Evolutionary conservation across 1,140 invertebrate genomes (phyloP), one percentile per base, ranked within the genome.

Genomic region (Eueides isabella): DNA sequence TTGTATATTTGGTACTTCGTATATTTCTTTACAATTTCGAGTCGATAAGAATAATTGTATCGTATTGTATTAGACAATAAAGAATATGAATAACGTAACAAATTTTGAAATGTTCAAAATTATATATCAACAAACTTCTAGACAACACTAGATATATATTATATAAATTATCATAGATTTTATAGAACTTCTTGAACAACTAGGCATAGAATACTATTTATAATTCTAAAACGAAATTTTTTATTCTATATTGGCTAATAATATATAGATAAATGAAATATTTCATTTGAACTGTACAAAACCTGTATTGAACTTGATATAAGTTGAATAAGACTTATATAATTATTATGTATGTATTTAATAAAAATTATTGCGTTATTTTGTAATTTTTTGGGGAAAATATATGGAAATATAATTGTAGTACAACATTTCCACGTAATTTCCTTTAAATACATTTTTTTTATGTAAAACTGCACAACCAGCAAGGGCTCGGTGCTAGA

Each of bases 1-100:
- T 92, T 92, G 90, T 92, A 92, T 92, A 92, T 91, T 91, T 90
- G 90, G 89, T 92, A 92, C 88, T 91, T 92, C 90, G 89, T 92
- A 92, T 92, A 92, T 89, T 87, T 84, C 88, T 87, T 91, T 92
- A 91, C 89, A 91, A 85, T 85, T 89, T 80, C 84, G 83, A 90
- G 83, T 92, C 84, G 81, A 88, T 89, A 88, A 91, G 86, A 89
- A 85, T 89, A 87, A 86, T 87, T 84, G 77, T 84, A 87, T 84
- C 85, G 82, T 83, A 86, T 89, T 83, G 48, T 55, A 81, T 89
- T 85, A 89, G 80, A 85, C 79, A 83, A 87, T 79, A 85, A 85
- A 89, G 84, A 85, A 81, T 86, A 89, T 82, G 80, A 82, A 76
- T 85, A 88, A 89, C 85, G 75, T 85, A 89, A 91, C 61, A 63